Base-by-base conservation (phyloP, 1,140 invertebrate genomes). In the Leptinotarsa texana region DNA sequence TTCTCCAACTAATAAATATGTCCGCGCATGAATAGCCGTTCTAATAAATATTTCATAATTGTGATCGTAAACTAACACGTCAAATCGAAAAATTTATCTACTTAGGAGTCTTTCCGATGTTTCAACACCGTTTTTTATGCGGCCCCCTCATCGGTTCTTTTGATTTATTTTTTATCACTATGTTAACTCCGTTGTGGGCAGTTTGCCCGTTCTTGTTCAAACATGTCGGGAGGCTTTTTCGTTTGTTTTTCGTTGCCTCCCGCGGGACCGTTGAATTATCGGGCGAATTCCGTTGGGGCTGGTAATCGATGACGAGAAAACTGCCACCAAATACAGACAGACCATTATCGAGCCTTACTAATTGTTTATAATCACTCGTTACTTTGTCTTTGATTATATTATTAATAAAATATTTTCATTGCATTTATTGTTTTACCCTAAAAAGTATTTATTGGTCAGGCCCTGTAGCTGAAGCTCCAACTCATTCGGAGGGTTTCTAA, bases 11-110 rank as follows among this genome's bases (percentile, higher is more conserved):
- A 80, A 80, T 80, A 80, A 80, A 80, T 80, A 80, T 80, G 79
- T 80, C 79, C 74, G 75, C 47, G 67, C 71, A 76, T 76, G 74
- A 75, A 76, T 76, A 80, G 71, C 74, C 47, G 74, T 51, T 78
- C 76, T 75, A 78, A 80, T 80, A 80, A 80, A 80, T 80, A 78
- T 80, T 78, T 80, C 78, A 78, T 80, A 80, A 80, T 78, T 80
- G 78, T 80, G 75, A 80, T 80, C 78, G 78, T 80, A 80, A 80
- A 78, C 76, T 73, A 80, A 76, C 76, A 78, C 75, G 77, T 78
- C 78, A 80, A 76, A 73, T 74, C 68, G 27, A 76, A 74, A 75
- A 78, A 80, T 80, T 80, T 80, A 80, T 80, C 66, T 69, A 78
- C 70, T 69, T 73, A 75, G 72, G 71, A 69, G 67, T 62, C 63